Evolutionary conservation across 2,888 invertebrate genomes (phyloP).

Genomic region (Eilema depressum): DNA sequence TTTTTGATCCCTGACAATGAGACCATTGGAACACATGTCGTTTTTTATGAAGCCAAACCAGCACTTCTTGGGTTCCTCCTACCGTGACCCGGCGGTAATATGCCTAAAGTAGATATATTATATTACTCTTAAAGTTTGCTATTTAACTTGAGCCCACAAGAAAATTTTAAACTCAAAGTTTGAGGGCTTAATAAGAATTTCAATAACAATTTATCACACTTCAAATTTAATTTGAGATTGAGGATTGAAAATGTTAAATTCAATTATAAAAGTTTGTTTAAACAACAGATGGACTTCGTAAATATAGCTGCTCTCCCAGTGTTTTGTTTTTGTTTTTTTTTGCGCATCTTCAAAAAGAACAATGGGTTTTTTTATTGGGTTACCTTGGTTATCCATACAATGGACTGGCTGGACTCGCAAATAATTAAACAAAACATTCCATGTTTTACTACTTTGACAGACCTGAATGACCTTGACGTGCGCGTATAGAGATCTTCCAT

Average conservation of each 20-base stretch:
- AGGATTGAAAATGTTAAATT: conserved; percentile 1
- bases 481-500: too few species aligned
- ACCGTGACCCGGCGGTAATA: neutral
- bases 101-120: neutral
- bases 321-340: neutral
- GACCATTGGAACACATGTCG: too few species aligned
- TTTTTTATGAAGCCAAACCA: too few species aligned
- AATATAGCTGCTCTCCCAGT: neutral
- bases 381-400: too few species aligned
- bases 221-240: conserved; percentile 14
- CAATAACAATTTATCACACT: conserved; percentile 14
- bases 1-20: too few species aligned
- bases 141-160: neutral
- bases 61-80: neutral
- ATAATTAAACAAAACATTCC: too few species aligned
- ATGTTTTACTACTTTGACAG: too few species aligned
- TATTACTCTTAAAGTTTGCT: neutral
- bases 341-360: neutral
- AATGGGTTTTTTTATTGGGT: neutral
- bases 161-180: neutral
- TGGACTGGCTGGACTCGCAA: too few species aligned
- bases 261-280: conserved; percentile 15
- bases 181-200: conserved; percentile 14
- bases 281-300: conserved; percentile 8
- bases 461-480: too few species aligned